Evolutionary conservation across 2,888 invertebrate species (phyloP), one percentile per base, ranked within the genome.

Genomic region (Leptogaster cylindrica): DNA sequence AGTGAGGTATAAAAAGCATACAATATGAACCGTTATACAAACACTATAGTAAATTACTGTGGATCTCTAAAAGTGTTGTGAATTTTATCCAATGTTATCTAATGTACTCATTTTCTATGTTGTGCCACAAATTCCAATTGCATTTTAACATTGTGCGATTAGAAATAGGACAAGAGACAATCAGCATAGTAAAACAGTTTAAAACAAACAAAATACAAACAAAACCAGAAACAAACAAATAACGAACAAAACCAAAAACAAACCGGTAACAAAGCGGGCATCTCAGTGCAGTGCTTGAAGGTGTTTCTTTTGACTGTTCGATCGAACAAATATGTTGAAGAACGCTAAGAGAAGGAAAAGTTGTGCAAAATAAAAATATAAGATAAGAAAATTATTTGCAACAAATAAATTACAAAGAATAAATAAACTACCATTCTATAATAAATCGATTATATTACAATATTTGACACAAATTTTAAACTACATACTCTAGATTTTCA

Each of bases 281-380:
- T 55, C 55, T 55, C 55, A 39, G 55, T 20, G 23, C 12, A 39
- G 23, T 55, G 55, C 55, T 55, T 55, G 12, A 20, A 20, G 33
- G 55, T 36, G 23, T 28, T 55, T 55, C 55, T 36, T 55, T 55
- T 55, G 39, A 55, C 39, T 39, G 33, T 55, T 12, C 39, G 36
- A 36, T 55, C 55, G 3, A 55, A 25, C 14, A 55, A 55, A 14
- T 55, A 36, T n/a, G 39, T 55, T 36, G 55, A 55, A 16, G 55
- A 55, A 36, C 23, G 36, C 55, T 55, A 36, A 14, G 52, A 52
- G n/a, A n/a, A 36, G 36, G 16, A 36, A 10, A 36, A n/a, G n/a
- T n/a, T n/a, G 33, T 52, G 52, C 31, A 33, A 33, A 52, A 31
- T 33, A 52, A 52, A 44, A 18, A 44, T 25, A 48, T 4, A 28